Percentiles rank a stretch among this genome's conserved stretches.
These are phyloP conservation scores for Willisornis vidua DNA, from an alignment of 2,113 vertebrate genomes.

Conservation along the genomic window DNA sequence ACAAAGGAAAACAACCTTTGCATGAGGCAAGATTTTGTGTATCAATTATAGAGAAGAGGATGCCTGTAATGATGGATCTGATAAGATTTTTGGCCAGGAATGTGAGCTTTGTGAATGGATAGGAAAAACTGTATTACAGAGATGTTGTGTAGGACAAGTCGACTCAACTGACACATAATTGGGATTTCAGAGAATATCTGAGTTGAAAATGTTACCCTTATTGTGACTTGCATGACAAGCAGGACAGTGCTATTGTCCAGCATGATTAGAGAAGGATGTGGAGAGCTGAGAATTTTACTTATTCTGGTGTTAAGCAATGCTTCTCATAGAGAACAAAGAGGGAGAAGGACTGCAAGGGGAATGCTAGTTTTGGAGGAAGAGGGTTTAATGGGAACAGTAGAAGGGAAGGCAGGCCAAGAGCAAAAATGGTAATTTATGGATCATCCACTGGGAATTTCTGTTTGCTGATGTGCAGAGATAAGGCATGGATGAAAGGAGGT, in stretches of 20 bases:
- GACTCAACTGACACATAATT: neutral
- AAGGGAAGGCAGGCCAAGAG: neutral
- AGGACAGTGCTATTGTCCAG: neutral
- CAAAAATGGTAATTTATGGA: neutral
- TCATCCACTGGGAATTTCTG: neutral
- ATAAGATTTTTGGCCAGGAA: neutral
- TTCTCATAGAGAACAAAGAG: neutral
- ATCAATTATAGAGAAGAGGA: neutral
- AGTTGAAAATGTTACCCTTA: neutral
- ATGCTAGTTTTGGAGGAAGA: neutral
- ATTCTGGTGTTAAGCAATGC: neutral
- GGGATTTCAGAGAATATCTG: neutral
- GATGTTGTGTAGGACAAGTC: neutral
- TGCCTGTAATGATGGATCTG: neutral
- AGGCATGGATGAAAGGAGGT: neutral
- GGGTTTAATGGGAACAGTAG: neutral
- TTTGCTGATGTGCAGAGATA: neutral
- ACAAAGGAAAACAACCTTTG: neutral
- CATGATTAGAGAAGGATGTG: neutral
- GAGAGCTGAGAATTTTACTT: neutral
- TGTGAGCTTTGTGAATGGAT: neutral
- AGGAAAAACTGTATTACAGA: neutral
- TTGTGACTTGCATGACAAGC: neutral
- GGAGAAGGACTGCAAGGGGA: neutral
- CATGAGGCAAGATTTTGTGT: neutral